Percentiles rank a stretch among this genome's conserved stretches.
Evolutionary conservation across 2,797 vertebrate genomes (phyloP).

Genomic region (Malacoraja senta): DNA sequence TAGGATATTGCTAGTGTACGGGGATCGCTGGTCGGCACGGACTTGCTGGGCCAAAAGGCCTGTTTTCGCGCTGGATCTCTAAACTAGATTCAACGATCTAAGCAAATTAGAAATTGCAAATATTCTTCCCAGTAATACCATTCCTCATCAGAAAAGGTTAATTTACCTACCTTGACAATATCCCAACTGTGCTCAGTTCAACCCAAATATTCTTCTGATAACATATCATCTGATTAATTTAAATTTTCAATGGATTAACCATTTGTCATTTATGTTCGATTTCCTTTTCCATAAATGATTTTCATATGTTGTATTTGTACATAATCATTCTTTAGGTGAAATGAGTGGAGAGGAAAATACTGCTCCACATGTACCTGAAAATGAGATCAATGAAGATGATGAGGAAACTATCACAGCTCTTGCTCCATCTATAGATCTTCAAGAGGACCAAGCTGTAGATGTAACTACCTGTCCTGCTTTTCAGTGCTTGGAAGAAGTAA

Average conservation of each 20-base stretch:
- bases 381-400: constrained; percentile 39
- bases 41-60: too few relatives aligned
- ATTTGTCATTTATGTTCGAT: not conserved
- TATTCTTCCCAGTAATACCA: not conserved
- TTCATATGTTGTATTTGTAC: constrained; percentile 41
- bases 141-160: not conserved
- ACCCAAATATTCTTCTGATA: not conserved
- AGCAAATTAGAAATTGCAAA: not conserved
- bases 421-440: constrained; percentile 54
- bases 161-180: not conserved
- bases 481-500: constrained; percentile 78
- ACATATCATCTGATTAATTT: not conserved
- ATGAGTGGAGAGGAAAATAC: constrained; percentile 58
- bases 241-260: not conserved
- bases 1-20: too few relatives aligned
- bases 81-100: not conserved
- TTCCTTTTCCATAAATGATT: not conserved
- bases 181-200: not conserved
- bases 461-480: constrained; percentile 59
- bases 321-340: constrained; percentile 42
- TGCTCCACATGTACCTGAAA: constrained; percentile 43
- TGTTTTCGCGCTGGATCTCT: too few relatives aligned
- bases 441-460: constrained; percentile 52
- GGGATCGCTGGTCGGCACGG: too few relatives aligned
- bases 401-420: constrained; percentile 49